Percentiles rank a stretch among this genome's conserved stretches.
phyloP scores from a whole-genome alignment of 2,888 invertebrate species.

The Eulithis prunata region DNA sequence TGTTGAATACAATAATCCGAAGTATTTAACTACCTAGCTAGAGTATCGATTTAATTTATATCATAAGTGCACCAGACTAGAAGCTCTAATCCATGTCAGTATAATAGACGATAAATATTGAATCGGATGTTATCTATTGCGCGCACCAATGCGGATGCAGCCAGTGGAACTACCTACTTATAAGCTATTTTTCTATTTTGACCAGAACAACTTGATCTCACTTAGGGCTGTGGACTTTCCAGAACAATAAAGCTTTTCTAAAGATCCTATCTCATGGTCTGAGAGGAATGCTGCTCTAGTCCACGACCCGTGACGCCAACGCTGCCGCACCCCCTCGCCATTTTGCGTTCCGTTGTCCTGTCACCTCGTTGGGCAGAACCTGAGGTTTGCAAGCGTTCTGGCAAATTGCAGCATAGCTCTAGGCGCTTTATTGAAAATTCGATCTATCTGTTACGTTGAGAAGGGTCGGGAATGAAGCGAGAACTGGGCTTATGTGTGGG shows the following conservation, averaged over 20 bases:
- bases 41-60: not conserved
- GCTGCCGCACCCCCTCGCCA: slow-evolving; percentile 49
- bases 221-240: not conserved
- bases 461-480: slow-evolving; percentile 53
- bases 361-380: slow-evolving; percentile 54
- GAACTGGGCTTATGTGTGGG: slow-evolving; percentile 60
- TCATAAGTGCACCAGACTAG: not conserved
- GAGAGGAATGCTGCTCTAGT: slow-evolving; percentile 38
- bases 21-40: slow-evolving; percentile 3
- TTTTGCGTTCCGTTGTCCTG: slow-evolving; percentile 72
- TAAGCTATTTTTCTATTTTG: not conserved
- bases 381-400: slow-evolving; percentile 61
- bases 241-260: not conserved
- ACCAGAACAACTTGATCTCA: not conserved
- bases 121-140: slow-evolving; percentile 6
- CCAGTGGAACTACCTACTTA: slow-evolving; percentile 1
- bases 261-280: slow-evolving; percentile 32
- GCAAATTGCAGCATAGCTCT: slow-evolving; percentile 79
- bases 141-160: slow-evolving; percentile 7
- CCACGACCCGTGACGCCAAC: slow-evolving; percentile 41
- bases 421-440: slow-evolving; percentile 82
- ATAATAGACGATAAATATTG: slow-evolving; percentile 13
- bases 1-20: not conserved
- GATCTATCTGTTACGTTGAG: slow-evolving; percentile 75
- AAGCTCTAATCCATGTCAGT: slow-evolving; percentile 11